Evolutionary conservation across 2,797 vertebrate genomes (phyloP).

Genomic region (Leptoclinus maculatus): DNA sequence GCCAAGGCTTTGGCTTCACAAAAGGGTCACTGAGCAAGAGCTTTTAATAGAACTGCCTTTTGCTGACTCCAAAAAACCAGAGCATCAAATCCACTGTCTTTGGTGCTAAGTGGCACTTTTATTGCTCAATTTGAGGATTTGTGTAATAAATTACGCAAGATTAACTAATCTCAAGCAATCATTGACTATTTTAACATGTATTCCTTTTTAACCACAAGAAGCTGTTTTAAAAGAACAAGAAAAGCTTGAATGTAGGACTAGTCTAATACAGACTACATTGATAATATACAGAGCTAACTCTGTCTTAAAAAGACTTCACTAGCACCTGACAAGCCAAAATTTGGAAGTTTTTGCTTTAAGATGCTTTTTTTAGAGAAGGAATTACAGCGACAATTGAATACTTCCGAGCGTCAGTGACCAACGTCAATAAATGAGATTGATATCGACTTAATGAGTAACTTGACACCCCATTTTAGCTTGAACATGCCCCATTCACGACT

Average conservation of each 20-base stretch:
- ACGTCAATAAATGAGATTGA: too few relatives aligned
- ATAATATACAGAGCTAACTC: too few relatives aligned
- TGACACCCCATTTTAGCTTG: neutral
- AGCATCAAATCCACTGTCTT: slow-evolving; percentile 18
- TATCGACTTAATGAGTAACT: too few relatives aligned
- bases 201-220: neutral
- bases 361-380: too few relatives aligned
- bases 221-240: neutral
- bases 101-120: slow-evolving; percentile 8
- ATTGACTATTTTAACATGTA: neutral
- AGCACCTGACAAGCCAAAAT: too few relatives aligned
- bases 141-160: slow-evolving; percentile 5
- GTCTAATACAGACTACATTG: neutral
- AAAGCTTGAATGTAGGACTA: neutral
- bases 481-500: neutral
- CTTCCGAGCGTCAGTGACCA: too few relatives aligned
- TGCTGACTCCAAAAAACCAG: slow-evolving; percentile 57
- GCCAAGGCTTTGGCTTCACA: slow-evolving; percentile 68
- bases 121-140: slow-evolving; percentile 7
- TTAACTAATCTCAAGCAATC: neutral
- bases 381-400: too few relatives aligned
- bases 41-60: slow-evolving; percentile 67
- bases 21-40: slow-evolving; percentile 70
- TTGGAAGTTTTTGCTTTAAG: too few relatives aligned
- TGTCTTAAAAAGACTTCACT: too few relatives aligned